Evolutionary conservation across 2,113 vertebrate genomes (phyloP).

Genomic region (western clawed frog (Xenopus tropicalis)): DNA sequence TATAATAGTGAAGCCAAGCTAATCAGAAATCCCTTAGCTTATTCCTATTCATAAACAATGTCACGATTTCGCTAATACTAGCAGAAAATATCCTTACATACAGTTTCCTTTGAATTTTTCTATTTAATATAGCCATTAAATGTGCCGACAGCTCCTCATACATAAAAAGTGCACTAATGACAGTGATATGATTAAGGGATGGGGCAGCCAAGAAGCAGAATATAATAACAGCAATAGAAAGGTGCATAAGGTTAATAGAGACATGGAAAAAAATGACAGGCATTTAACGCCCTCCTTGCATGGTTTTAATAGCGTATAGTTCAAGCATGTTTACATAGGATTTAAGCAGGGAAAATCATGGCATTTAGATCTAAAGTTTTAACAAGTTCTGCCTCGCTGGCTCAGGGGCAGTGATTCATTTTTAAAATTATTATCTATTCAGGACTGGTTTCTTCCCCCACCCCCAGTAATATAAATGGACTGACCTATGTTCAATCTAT

Average conservation of each 20-base stretch:
- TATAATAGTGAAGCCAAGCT: too few species aligned
- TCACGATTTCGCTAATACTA: not conserved
- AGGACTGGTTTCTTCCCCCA: not conserved
- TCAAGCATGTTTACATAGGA: not conserved
- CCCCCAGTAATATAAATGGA: not conserved
- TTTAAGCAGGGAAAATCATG: too few species aligned
- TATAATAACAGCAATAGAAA: not conserved
- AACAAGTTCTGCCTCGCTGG: not conserved
- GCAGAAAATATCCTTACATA: not conserved
- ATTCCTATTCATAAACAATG: too few species aligned
- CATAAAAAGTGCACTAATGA: not conserved
- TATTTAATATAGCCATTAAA: not conserved
- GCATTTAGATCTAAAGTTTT: not conserved
- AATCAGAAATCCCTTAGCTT: too few species aligned
- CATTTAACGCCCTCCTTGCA: not conserved
- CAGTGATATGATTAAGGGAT: not conserved
- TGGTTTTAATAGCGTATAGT: not conserved
- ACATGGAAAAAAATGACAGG: not conserved
- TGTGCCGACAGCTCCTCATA: not conserved
- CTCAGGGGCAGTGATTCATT: not conserved
- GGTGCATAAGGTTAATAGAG: not conserved
- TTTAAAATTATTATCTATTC: not conserved
- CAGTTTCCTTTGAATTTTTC: not conserved
- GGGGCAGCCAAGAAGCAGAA: not conserved
- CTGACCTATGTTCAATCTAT: slow-evolving; percentile 22